A percentile compares a stretch with the other conserved stretches of the same genome.
Conservation (phyloP, 1,140 invertebrate species). For the Philaenus spumarius region DNA sequence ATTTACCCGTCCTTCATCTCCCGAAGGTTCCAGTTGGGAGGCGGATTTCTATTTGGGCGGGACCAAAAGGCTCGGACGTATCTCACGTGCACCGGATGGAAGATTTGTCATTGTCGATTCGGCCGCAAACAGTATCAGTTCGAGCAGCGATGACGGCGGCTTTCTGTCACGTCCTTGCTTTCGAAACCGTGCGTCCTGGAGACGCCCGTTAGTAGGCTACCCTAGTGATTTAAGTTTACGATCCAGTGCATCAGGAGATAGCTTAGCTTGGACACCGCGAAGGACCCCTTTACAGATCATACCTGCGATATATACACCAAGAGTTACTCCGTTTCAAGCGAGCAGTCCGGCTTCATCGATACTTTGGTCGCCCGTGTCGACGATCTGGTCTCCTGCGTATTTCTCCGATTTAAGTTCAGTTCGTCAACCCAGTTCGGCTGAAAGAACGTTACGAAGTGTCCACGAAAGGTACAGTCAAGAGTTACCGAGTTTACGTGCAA, state of each 20-base stretch:
- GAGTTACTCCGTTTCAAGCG: conserved; percentile 51
- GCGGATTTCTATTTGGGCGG: conserved; percentile 31
- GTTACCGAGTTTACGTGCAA: conserved; percentile 61
- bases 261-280: conserved; percentile 32
- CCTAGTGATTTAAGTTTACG: conserved; percentile 61
- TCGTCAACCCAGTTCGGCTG: conserved; percentile 67
- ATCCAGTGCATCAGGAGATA: conserved; percentile 54
- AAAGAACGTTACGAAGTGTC: conserved; percentile 60
- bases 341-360: conserved; percentile 56
- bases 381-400: conserved; percentile 56
- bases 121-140: conserved; percentile 58
- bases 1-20: conserved; percentile 22
- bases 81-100: conserved; percentile 63
- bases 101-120: conserved; percentile 63
- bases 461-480: conserved; percentile 65
- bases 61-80: conserved; percentile 52
- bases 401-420: conserved; percentile 81
- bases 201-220: conserved; percentile 54
- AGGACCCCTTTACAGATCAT: conserved; percentile 37
- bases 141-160: conserved; percentile 71
- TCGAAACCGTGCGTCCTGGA: conserved; percentile 53
- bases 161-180: conserved; percentile 47
- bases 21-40: conserved; percentile 39
- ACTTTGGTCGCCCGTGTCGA: conserved; percentile 36
- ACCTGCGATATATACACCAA: conserved; percentile 41